Evolutionary conservation across 2,797 vertebrate genomes (phyloP).

Genomic region (Peromyscus melanophrys): DNA sequence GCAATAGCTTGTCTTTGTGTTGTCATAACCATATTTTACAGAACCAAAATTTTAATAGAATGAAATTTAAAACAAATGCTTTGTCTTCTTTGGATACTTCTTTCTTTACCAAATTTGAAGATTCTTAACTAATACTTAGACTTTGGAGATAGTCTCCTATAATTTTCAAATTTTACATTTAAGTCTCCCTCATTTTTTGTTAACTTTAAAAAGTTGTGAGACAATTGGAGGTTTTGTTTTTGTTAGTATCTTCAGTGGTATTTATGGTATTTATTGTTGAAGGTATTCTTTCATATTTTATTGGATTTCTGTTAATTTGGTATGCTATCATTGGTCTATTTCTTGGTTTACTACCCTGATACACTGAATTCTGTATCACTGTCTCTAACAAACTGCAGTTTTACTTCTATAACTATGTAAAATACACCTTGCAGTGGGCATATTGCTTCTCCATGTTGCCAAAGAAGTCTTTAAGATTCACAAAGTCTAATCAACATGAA

Average conservation of each 20-base stretch:
- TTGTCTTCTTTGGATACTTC: not conserved
- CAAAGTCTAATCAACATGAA: not conserved
- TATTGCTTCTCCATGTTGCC: not conserved
- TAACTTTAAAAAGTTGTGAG: not conserved
- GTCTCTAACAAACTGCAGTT: not conserved
- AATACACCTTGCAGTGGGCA: not conserved
- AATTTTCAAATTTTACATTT: not conserved
- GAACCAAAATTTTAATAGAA: not conserved
- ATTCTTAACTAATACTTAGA: not conserved
- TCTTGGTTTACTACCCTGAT: not conserved
- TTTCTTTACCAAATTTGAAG: not conserved
- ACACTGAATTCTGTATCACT: not conserved
- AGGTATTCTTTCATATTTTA: not conserved
- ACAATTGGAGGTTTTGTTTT: not conserved
- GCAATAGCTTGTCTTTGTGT: not conserved
- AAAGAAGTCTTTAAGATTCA: not conserved
- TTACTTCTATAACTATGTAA: not conserved
- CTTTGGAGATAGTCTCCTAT: not conserved
- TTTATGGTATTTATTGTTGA: not conserved
- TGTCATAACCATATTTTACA: not conserved
- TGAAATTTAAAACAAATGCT: not conserved
- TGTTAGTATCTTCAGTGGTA: not conserved
- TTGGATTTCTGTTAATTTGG: not conserved
- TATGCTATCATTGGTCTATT: not conserved
- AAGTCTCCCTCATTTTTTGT: not conserved